Base-by-base conservation (phyloP, 2,113 vertebrate species). In the Solenodon paradoxus region DNA sequence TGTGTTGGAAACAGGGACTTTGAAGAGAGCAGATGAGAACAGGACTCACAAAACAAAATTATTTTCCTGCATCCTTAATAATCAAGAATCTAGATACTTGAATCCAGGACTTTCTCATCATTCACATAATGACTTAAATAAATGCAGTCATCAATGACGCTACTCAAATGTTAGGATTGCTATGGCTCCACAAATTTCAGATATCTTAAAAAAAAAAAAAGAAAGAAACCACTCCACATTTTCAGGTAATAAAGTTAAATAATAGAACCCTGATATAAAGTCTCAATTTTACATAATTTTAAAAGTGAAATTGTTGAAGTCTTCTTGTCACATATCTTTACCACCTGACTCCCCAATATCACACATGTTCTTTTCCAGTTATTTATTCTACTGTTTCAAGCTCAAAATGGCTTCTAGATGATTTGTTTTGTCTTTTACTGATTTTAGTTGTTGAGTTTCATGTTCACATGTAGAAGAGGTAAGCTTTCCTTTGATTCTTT, bases 261-360 rank as follows among this genome's bases (percentile, higher is more conserved):
- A 78, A 30, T 15, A 51, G 90, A 75, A 42, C 13, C 19, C 5
- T 63, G 4, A 53, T 40, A 51, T 66, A 51, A 82, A 83, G 94
- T 84, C 35, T 84, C 40, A 86, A 24, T 81, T 68, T 82, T 13
- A 72, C 22, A 87, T 79, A 13, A 20, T 55, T 1, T 66, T 11
- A 45, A 86, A 78, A 5, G 11, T 88, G 49, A 61, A 40, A 85
- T 30, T 63, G 2, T 61, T 49, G 57, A n/a, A n/a, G 16, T 61
- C 84, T 8, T 84, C 26, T 86, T 74, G 51, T 86, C 30, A 66
- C 8, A 55, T 5, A 69, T 74, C 6, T 71, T 79, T 9, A 84
- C 2, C 15, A 0, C 7, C 9, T 3, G 7, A 10, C 7, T 5
- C 12, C 4, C 16, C 5, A 1, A 40, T 42, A 42, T 79, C 1